These are phyloP conservation scores for Helarctos malayanus DNA, from an alignment of 2,797 vertebrate species.

Conservation along the genomic window DNA sequence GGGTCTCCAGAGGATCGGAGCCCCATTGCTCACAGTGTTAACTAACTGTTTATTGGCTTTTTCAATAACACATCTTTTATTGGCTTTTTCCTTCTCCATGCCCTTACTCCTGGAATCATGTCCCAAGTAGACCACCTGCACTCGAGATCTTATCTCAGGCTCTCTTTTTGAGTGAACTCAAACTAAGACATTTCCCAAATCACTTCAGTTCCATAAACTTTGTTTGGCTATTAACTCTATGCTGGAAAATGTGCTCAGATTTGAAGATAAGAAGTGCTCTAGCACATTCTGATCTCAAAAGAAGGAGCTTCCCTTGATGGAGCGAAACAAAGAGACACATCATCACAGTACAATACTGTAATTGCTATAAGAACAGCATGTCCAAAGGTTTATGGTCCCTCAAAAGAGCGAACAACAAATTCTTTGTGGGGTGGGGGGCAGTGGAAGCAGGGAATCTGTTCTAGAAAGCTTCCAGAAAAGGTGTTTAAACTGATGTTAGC, in stretches of 20 bases:
- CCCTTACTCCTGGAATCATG: background rate
- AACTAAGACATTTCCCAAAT: background rate
- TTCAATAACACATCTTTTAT: background rate
- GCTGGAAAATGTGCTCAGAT: background rate
- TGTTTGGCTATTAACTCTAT: background rate
- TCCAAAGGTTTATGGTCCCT: background rate
- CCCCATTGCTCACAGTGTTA: background rate
- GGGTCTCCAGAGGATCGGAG: background rate
- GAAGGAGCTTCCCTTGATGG: background rate
- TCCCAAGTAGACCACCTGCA: background rate
- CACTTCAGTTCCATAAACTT: background rate
- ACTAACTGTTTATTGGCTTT: background rate
- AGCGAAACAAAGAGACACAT: background rate
- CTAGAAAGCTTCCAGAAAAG: background rate
- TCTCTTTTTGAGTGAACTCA: background rate
- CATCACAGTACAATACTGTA: background rate
- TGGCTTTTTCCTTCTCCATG: background rate
- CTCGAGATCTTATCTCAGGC: background rate
- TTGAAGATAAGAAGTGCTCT: background rate
- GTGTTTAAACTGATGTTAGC: background rate
- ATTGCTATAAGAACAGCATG: background rate
- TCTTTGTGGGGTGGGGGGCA: fast-evolving
- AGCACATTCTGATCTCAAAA: too few species aligned
- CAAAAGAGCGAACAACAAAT: background rate
- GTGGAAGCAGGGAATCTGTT: background rate